These are phyloP conservation scores for Pogonus chalceus DNA, from an alignment of 1,140 invertebrate species.

Conservation along the genomic window DNA sequence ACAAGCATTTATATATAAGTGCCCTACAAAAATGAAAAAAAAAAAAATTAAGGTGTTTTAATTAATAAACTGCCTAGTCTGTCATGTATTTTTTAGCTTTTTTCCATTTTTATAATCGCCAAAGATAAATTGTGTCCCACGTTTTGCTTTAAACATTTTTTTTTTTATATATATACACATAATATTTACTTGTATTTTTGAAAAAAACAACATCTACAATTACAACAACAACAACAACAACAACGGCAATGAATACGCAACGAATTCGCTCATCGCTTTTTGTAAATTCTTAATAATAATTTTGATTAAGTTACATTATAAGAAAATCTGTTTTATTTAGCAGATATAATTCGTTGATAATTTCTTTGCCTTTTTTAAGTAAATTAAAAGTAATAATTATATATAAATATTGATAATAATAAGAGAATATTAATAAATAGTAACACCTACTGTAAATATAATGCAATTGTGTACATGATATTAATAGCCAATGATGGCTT, in stretches of 20 bases:
- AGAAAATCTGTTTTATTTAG: too few relatives aligned
- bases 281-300: too few relatives aligned
- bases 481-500: neutral
- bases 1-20: too few relatives aligned
- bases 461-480: neutral
- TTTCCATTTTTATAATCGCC: neutral
- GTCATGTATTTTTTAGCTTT: neutral
- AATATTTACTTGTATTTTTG: too few relatives aligned
- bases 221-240: too few relatives aligned
- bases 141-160: neutral
- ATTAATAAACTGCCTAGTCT: neutral
- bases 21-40: too few relatives aligned
- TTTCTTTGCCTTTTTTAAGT: neutral
- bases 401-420: neutral
- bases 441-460: neutral
- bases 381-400: too few relatives aligned
- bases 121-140: neutral
- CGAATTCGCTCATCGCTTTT: neutral
- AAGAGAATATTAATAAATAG: neutral
- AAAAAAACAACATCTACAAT: too few relatives aligned
- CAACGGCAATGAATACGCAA: neutral
- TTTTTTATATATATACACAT: neutral
- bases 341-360: neutral
- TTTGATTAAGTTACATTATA: too few relatives aligned
- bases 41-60: too few relatives aligned